phyloP scores from a whole-genome alignment of 2,888 invertebrate species.

The Dilophus febrilis region DNA sequence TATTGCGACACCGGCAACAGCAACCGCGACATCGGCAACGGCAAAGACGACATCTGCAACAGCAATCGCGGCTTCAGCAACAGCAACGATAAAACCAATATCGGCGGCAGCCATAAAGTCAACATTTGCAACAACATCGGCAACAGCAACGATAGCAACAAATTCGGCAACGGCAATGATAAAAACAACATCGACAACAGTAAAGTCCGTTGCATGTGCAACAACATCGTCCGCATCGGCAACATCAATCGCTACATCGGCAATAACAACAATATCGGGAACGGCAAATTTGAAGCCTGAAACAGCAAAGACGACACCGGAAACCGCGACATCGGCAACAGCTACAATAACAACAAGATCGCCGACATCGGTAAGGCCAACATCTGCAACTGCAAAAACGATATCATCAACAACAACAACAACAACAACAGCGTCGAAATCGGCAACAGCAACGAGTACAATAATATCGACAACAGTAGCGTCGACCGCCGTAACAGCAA shows the following conservation, averaged over 20 bases:
- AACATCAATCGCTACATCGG: conserved; percentile 3
- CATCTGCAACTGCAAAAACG: conserved; percentile 7
- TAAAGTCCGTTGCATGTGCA: neutral
- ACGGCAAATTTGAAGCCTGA: conserved; percentile 3
- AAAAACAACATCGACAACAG: neutral
- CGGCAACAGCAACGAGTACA: too few species aligned
- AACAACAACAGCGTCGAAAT: too few species aligned
- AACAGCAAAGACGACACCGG: conserved; percentile 11
- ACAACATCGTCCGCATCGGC: conserved; percentile 3
- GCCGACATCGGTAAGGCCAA: conserved; percentile 44
- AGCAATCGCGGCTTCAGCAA: neutral
- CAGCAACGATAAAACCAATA: neutral
- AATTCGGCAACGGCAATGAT: neutral
- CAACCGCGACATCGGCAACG: conserved; percentile 7
- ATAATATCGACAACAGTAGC: too few species aligned
- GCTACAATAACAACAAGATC: conserved; percentile 4
- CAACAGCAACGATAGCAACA: conserved; percentile 6
- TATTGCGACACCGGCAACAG: conserved; percentile 9
- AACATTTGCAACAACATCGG: conserved; percentile 8
- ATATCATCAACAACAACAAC: neutral
- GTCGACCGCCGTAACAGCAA: too few species aligned
- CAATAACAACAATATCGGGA: conserved; percentile 2
- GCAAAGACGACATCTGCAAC: neutral
- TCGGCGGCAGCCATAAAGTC: conserved; percentile 2
- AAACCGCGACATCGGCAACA: conserved; percentile 11